Conservation (phyloP, 2,797 vertebrate species). For the Typhlichthys subterraneus region DNA sequence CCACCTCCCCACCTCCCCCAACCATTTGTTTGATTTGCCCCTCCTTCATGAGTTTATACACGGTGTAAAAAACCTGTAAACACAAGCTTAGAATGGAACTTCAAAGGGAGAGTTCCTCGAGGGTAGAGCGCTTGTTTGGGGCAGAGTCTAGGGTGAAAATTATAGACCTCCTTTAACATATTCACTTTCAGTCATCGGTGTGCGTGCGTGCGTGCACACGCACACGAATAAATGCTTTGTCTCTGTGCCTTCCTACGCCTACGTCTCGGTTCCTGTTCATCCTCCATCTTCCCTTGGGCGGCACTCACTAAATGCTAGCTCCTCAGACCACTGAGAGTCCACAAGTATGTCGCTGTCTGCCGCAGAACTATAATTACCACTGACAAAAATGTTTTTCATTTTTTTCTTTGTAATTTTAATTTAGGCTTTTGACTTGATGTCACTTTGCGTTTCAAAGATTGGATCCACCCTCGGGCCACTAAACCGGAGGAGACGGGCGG, state of each 20-base stretch:
- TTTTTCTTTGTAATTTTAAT: constrained; percentile 46
- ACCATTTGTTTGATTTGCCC: constrained; percentile 1
- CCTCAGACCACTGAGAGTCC: constrained; percentile 50
- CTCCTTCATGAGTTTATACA: constrained; percentile 29
- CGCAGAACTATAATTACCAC: constrained; percentile 67
- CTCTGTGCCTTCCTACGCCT: constrained; percentile 52
- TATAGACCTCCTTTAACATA: constrained; percentile 56
- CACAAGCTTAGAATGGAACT: constrained; percentile 15
- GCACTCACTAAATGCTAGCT: constrained; percentile 64
- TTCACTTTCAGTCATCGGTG: constrained; percentile 61
- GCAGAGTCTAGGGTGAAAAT: constrained; percentile 46
- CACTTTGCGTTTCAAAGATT: constrained; percentile 20
- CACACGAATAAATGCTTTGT: constrained; percentile 49
- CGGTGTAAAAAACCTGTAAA: constrained; percentile 29
- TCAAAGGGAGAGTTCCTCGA: constrained; percentile 39
- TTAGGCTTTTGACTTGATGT: constrained; percentile 53
- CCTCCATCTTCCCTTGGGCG: constrained; percentile 55
- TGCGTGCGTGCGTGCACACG: constrained; percentile 26
- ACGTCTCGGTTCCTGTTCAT: constrained; percentile 60
- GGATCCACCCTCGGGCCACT: constrained; percentile 36
- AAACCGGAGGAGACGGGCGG: too few relatives aligned
- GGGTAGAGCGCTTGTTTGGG: constrained; percentile 56
- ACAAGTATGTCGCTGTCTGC: constrained; percentile 54
- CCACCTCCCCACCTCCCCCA: too few relatives aligned
- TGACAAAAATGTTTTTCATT: constrained; percentile 44